Conservation (phyloP, 2,888 invertebrate genomes). For the Tenthredo livida region DNA sequence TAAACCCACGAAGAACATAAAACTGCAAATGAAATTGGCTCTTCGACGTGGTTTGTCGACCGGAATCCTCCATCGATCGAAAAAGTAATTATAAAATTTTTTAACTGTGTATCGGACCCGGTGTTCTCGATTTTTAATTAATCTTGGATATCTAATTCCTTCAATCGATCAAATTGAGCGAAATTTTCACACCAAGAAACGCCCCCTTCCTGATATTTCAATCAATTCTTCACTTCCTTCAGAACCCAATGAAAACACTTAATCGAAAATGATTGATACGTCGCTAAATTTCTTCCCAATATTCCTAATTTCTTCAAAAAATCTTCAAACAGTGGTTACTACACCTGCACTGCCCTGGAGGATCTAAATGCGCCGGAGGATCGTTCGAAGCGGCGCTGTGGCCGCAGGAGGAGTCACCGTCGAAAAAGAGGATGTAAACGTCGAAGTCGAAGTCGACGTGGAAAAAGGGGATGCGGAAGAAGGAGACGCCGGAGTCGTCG, state of each 20-base stretch:
- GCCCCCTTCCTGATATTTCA: not conserved
- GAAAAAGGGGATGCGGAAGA: slow-evolving; percentile 43
- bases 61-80: slow-evolving; percentile 70
- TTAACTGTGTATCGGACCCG: not conserved
- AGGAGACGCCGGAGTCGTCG: slow-evolving; percentile 53
- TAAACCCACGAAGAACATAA: slow-evolving; percentile 65
- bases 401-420: slow-evolving; percentile 7
- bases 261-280: too few species aligned
- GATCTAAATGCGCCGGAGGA: not conserved
- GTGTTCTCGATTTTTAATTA: not conserved
- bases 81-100: slow-evolving; percentile 65
- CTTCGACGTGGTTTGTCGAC: slow-evolving; percentile 72
- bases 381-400: not conserved
- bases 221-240: not conserved
- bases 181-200: not conserved
- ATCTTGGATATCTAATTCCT: not conserved
- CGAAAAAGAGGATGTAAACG: slow-evolving; percentile 15
- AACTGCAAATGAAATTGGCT: slow-evolving; percentile 69
- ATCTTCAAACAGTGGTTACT: slow-evolving; percentile 22
- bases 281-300: not conserved
- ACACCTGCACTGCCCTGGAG: slow-evolving; percentile 18
- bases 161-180: not conserved
- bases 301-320: not conserved
- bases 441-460: slow-evolving; percentile 45
- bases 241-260: not conserved